Evolutionary conservation across 2,113 vertebrate species (phyloP), one percentile per base, ranked within the genome.

Genomic region (Halichoeres trimaculatus): DNA sequence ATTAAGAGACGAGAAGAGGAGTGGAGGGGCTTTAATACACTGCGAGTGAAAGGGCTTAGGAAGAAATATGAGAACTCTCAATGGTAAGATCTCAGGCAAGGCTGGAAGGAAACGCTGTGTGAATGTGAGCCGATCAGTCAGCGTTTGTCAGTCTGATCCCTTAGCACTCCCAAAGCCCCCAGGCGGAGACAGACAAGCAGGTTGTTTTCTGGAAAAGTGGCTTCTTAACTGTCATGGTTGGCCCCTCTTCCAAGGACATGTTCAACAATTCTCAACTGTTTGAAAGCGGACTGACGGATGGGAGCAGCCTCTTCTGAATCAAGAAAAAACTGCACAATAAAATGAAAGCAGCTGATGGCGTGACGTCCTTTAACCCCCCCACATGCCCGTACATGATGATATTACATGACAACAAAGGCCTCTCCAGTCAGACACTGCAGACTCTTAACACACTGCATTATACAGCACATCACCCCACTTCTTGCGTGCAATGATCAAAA

Each of bases 21-120:
- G 66, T 53, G 65, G 83, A 62, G 75, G 76, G 76, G 89, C 67
- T 88, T 92, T 93, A 92, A 93, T 90, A 88, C 82, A 90, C 86
- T 80, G 81, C 82, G 71, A 91, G 88, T 85, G 90, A 92, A 92
- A 90, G 74, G 88, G 88, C 86, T 93, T 92, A 90, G 83, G 69
- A 83, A 89, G 89, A 92, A 92, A 93, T 89, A 90, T 84, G 90
- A 93, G 90, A 91, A 88, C 66, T 88, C 88, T 92, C 88, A 81
- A 86, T 83, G 75, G 88, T 78, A 70, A 85, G 90, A 89, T 86
- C 85, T 73, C 70, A 84, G 80, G 89, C 81, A 85, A 84, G 82
- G 87, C 87, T 91, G 87, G 88, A 78, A 85, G 85, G 89, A 90
- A 86, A 73, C 51, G 66, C 79, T 70, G 80, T 62, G 84, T 74